phyloP scores from a whole-genome alignment of 2,113 vertebrate species.

The Chaetorhynchus papuensis region DNA sequence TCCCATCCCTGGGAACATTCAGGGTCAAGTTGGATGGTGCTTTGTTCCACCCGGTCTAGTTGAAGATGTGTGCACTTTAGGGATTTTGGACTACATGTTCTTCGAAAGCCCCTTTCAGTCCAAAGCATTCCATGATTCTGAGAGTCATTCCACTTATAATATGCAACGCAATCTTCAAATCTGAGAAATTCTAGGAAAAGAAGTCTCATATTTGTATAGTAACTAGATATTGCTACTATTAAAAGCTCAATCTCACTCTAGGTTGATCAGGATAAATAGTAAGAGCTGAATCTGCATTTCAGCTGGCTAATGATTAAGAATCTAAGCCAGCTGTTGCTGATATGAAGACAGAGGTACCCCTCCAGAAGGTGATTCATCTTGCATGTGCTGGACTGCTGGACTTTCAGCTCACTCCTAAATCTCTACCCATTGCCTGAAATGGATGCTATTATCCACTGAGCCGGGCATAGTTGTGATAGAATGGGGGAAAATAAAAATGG shows the following conservation, averaged over 20 bases:
- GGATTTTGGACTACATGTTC: neutral
- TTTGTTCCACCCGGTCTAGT: neutral
- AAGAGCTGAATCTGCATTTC: neutral
- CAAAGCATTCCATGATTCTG: neutral
- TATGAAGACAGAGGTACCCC: neutral
- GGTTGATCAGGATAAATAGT: neutral
- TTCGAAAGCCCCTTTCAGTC: neutral
- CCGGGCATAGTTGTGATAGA: neutral
- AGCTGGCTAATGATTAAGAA: neutral
- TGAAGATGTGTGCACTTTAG: neutral
- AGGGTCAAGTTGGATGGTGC: fast-evolving
- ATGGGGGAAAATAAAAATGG: neutral
- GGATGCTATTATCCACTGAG: neutral
- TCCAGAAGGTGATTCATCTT: neutral
- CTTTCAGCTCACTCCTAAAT: neutral
- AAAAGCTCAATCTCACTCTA: neutral
- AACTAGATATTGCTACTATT: neutral
- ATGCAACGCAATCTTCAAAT: neutral
- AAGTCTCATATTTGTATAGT: neutral
- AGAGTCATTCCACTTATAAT: neutral
- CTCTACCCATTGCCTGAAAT: neutral
- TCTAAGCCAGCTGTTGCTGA: neutral
- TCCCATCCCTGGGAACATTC: neutral
- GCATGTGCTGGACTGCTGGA: neutral
- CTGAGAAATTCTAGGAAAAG: neutral